These are phyloP conservation scores for Aythya fuligula DNA, from an alignment of 2,797 vertebrate genomes.

Conservation along the genomic window DNA sequence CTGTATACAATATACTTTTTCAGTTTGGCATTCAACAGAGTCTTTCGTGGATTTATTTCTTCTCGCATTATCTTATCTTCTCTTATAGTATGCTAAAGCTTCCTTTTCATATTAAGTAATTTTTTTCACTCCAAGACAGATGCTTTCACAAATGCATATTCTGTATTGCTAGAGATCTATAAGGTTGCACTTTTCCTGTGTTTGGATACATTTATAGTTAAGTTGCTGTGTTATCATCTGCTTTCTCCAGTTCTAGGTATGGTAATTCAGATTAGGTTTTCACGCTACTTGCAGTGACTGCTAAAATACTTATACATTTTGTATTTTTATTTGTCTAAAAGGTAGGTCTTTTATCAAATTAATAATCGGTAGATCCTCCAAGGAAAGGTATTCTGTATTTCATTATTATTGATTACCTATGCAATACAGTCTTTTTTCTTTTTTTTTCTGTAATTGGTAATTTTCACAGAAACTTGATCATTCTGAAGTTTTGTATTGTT, in stretches of 20 bases:
- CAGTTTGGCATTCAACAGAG: constrained; percentile 77
- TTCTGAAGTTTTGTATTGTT: background rate
- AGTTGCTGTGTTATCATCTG: background rate
- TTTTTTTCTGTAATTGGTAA: background rate
- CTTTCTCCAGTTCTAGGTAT: background rate
- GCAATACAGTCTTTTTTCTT: background rate
- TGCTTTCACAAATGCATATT: constrained; percentile 49
- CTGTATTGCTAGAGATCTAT: background rate
- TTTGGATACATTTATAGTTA: constrained; percentile 16
- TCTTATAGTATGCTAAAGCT: constrained; percentile 69
- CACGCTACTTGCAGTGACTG: background rate
- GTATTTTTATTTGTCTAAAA: background rate
- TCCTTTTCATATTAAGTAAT: constrained; percentile 78
- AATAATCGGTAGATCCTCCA: background rate
- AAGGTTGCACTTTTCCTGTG: constrained; percentile 13
- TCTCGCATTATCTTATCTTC: constrained; percentile 79
- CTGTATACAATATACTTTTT: constrained; percentile 74
- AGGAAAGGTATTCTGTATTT: background rate
- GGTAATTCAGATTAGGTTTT: background rate
- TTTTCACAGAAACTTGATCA: background rate
- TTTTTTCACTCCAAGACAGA: constrained; percentile 64
- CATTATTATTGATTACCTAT: background rate
- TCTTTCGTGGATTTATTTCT: constrained; percentile 79
- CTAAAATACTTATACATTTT: background rate
- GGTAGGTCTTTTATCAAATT: background rate